Percentiles rank a stretch among this genome's conserved stretches.
These are phyloP conservation scores for Atractosteus spatula DNA, from an alignment of 2,113 vertebrate genomes.

Conservation along the genomic window DNA sequence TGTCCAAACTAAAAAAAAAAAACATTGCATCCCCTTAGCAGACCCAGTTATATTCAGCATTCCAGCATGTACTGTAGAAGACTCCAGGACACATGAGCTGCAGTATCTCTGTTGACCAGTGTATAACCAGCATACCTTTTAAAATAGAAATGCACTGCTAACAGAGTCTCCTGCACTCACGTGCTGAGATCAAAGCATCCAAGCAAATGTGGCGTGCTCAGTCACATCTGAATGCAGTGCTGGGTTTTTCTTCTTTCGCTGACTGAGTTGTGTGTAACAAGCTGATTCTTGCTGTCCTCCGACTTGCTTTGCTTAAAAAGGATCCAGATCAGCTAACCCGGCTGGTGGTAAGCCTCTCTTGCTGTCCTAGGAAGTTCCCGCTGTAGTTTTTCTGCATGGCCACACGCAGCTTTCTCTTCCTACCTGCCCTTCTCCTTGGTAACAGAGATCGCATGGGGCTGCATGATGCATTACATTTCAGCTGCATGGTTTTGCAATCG, in stretches of 20 bases:
- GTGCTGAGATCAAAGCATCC: background rate
- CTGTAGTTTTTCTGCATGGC: background rate
- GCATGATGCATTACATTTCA: constrained; percentile 17
- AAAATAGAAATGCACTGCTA: background rate
- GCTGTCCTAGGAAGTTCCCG: constrained; percentile 52
- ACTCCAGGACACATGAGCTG: no score
- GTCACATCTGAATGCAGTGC: constrained; percentile 51
- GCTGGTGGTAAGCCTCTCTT: constrained; percentile 93
- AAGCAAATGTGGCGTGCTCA: background rate
- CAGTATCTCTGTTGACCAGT: no score
- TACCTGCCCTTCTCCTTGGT: constrained; percentile 20
- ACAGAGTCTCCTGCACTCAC: background rate
- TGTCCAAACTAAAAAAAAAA: no score
- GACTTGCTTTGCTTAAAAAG: constrained; percentile 85
- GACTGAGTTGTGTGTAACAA: constrained; percentile 65
- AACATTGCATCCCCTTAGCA: no score
- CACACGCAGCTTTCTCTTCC: constrained; percentile 41
- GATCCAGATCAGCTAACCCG: constrained; percentile 99
- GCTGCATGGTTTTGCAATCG: constrained; percentile 21
- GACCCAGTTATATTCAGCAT: no score
- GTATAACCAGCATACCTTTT: no score
- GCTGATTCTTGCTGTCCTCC: constrained; percentile 84
- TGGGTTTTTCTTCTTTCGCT: constrained; percentile 55
- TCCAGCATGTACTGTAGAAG: no score
- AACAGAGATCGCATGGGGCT: background rate